Evolutionary conservation across 2,797 vertebrate species (phyloP), one percentile per base, ranked within the genome.

Genomic region (Malacoctenus gilli): DNA sequence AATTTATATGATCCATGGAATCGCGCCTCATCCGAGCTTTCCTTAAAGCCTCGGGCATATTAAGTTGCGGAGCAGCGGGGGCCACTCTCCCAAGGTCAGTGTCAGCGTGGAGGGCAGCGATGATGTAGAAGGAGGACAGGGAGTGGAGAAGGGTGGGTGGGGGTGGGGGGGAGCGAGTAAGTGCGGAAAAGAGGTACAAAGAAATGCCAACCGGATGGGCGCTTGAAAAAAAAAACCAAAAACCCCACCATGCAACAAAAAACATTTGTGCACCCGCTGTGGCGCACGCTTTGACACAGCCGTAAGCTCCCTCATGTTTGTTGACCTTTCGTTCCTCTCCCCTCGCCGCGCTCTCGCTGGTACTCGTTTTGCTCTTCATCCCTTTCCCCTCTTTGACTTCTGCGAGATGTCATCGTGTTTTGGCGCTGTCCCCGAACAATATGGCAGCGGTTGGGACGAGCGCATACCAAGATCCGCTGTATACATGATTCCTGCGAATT

Each of bases 1-100:
- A 77, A 89, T 86, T 79, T 36, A 64, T 63, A 59, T 67, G 53
- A 80, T 72, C 56, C 53, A 65, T 30, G 51, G 46, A 21, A 49
- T 34, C 4, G 10, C 40, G n/a, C 19, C 55, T 79, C 70, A 40
- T 82, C 55, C 9, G 30, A 59, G 64, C 64, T 53, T 65, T 46
- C 54, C 49, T 72, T 50, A 61, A 82, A 58, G 56, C 78, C 60
- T 3, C 2, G 2, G 59, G 51, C 40, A 49, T 65, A 83, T 77
- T 84, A 68, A 80, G 82, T 78, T 72, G 57, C 83, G 62, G 51
- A 39, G 62, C 50, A 46, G 53, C 49, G 31, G 58, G 2, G 65
- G 65, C 48, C 59, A 41, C 42, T 56, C 50, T 55, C 14, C 55
- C 81, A 86, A 90, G 84, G 87, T 84, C 77, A 51, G 6, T 64